Percentiles rank a stretch among this genome's conserved stretches.
phyloP scores from a whole-genome alignment of 30 jellyfish, hydroid and myxozoan species.

The Catostylus mosaicus region DNA sequence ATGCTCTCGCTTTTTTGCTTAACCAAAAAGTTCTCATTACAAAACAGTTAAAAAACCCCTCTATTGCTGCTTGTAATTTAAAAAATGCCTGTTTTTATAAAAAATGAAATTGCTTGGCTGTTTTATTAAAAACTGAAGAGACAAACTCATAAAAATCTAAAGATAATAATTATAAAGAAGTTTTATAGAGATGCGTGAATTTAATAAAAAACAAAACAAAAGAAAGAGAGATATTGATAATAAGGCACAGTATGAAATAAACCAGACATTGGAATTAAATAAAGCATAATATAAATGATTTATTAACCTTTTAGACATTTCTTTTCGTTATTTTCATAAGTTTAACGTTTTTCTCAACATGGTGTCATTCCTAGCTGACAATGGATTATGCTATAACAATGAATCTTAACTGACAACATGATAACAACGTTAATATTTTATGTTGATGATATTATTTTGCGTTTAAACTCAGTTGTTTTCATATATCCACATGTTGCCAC shows the following conservation, averaged over 20 bases:
- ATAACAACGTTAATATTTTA: not conserved
- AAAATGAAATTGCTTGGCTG: no score
- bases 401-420: not conserved
- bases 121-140: no score
- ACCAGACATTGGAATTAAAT: not conserved
- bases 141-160: no score
- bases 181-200: not conserved
- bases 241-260: not conserved
- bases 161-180: not conserved
- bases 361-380: not conserved
- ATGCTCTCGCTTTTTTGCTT: no score
- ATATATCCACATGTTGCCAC: not conserved
- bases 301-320: not conserved
- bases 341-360: not conserved
- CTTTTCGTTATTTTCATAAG: not conserved
- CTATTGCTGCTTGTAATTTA: no score
- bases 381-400: not conserved
- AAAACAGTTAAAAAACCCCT: no score
- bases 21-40: no score
- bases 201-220: no score
- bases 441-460: not conserved
- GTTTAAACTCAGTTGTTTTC: not conserved
- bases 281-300: not conserved
- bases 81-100: no score
- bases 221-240: not conserved